Evolutionary conservation across 2,888 invertebrate genomes (phyloP).

Genomic region (Geophilus truncorum): DNA sequence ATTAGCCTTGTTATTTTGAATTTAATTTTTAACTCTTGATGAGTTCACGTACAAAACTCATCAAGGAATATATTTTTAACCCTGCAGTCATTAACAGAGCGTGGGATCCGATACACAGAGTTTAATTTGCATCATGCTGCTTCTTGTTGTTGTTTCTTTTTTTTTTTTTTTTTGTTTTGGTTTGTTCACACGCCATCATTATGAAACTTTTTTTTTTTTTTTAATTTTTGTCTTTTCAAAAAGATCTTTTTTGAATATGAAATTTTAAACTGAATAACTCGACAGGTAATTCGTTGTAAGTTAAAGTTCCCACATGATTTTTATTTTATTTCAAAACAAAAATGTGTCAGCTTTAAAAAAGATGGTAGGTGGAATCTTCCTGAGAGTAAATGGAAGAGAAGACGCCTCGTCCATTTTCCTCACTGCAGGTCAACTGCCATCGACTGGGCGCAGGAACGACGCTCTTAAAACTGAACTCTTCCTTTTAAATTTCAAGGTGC

Average conservation of each 20-base stretch:
- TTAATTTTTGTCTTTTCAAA: neutral
- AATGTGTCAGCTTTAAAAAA: neutral
- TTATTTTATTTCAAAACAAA: neutral
- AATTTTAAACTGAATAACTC: neutral
- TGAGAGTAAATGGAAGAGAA: conserved; percentile 17
- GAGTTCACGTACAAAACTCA: neutral
- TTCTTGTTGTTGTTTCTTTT: neutral
- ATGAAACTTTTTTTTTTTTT: neutral
- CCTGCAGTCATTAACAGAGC: conserved; percentile 15
- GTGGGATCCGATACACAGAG: neutral
- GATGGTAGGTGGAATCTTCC: conserved; percentile 6
- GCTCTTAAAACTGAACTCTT: conserved; percentile 21
- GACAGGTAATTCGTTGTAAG: neutral
- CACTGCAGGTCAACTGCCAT: conserved; percentile 20
- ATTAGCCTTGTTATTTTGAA: conserved; percentile 13
- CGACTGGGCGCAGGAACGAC: conserved; percentile 16
- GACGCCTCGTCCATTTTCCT: conserved; percentile 23
- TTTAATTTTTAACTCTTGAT: neutral
- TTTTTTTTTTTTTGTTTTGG: neutral
- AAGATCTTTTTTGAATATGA: neutral
- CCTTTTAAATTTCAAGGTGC: neutral
- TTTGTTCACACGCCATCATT: neutral
- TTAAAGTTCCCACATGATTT: neutral
- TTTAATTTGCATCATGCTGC: neutral
- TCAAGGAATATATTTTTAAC: neutral